These are phyloP conservation scores for Scaptomyza pallida DNA, from an alignment of 1,140 invertebrate genomes.

Conservation along the genomic window DNA sequence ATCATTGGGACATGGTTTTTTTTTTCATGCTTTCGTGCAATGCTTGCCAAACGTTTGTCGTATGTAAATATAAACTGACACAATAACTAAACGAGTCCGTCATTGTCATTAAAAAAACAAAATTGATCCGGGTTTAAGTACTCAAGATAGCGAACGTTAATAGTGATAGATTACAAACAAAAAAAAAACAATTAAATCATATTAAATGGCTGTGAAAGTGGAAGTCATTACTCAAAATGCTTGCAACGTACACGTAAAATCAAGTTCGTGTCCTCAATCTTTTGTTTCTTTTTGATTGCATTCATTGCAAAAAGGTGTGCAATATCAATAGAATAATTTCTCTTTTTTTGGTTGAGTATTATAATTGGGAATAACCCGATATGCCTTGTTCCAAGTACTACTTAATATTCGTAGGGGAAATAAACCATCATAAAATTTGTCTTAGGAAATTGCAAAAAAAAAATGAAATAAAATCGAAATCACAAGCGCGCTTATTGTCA, in stretches of 20 bases:
- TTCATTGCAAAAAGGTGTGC: constrained; percentile 5
- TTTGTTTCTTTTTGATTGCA: constrained; percentile 27
- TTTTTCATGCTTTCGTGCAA: background rate
- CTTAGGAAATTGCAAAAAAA: constrained; percentile 8
- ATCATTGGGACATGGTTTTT: background rate
- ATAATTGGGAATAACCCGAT: background rate
- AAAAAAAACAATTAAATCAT: background rate
- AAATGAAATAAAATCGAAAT: constrained; percentile 47
- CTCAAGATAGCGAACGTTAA: background rate
- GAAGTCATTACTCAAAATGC: constrained; percentile 13
- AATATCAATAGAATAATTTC: background rate
- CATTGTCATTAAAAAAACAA: background rate
- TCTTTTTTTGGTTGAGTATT: background rate
- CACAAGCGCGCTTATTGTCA: constrained; percentile 20
- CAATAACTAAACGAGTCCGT: background rate
- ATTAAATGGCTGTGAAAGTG: too few relatives aligned
- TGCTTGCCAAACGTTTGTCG: background rate
- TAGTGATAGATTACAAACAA: background rate
- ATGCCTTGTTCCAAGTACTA: background rate
- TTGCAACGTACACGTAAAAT: background rate
- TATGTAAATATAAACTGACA: constrained; percentile 3
- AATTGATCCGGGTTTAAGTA: background rate
- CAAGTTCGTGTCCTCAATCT: constrained; percentile 48
- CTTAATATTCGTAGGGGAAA: background rate
- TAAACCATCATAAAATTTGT: constrained; percentile 9